Conservation (phyloP, 2,797 vertebrate species). For the Phataginus tetradactyla region DNA sequence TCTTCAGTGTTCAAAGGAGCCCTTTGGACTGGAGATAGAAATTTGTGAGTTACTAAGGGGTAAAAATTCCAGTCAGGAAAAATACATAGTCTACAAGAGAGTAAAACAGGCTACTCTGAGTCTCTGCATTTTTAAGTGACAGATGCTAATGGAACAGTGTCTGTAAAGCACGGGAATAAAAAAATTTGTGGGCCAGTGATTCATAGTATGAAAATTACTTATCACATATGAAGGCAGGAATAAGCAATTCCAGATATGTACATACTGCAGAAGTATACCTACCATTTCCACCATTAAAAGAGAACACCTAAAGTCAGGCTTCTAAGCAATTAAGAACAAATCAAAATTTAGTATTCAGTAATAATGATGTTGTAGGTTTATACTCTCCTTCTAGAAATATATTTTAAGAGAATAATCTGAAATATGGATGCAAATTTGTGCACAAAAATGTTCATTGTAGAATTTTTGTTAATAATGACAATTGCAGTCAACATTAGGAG, state of each 20-base stretch:
- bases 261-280: neutral
- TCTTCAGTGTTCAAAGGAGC: neutral
- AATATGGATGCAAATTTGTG: conserved; percentile 46
- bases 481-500: conserved; percentile 27
- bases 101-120: neutral
- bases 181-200: neutral
- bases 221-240: neutral
- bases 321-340: neutral
- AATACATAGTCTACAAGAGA: neutral
- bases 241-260: neutral
- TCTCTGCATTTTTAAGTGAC: neutral
- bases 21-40: neutral
- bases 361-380: neutral
- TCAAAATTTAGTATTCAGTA: conserved; percentile 17
- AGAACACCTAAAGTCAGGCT: neutral
- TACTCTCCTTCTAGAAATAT: neutral
- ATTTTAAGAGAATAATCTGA: neutral
- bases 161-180: neutral
- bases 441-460: conserved; percentile 40
- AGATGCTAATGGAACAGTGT: neutral
- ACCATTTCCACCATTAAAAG: neutral
- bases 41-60: neutral
- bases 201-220: neutral
- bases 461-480: conserved; percentile 62
- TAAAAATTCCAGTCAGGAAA: neutral